phyloP scores from a whole-genome alignment of 1,140 invertebrate genomes.

The Aricia agestis region DNA sequence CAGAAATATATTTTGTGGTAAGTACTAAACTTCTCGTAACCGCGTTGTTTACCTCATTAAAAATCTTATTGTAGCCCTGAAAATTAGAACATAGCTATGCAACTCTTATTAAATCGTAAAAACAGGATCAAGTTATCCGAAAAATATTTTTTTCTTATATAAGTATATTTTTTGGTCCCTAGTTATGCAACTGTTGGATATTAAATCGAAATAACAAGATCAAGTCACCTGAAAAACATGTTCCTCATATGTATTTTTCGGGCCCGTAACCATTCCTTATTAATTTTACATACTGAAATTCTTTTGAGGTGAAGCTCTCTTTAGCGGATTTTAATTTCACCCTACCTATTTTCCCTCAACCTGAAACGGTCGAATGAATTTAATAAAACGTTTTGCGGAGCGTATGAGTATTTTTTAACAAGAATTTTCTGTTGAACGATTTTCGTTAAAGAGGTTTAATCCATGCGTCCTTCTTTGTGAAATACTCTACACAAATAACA shows the following conservation, averaged over 20 bases:
- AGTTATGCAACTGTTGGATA: too few species aligned
- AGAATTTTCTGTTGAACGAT: not conserved
- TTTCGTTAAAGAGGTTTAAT: not conserved
- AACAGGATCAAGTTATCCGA: too few species aligned
- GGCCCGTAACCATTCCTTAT: not conserved
- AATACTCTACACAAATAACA: not conserved
- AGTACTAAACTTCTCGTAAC: too few species aligned
- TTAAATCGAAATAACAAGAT: too few species aligned
- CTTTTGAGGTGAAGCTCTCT: not conserved
- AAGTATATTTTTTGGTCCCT: not conserved
- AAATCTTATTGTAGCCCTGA: too few species aligned
- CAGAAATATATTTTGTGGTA: too few species aligned
- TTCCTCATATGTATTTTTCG: not conserved
- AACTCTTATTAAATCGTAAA: too few species aligned
- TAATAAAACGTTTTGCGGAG: not conserved
- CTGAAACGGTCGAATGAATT: constrained; percentile 2
- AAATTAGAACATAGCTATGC: too few species aligned
- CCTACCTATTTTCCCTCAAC: not conserved
- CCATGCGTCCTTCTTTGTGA: not conserved
- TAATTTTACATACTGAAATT: not conserved
- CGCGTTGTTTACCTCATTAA: too few species aligned
- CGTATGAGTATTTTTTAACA: not conserved
- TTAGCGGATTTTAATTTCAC: not conserved
- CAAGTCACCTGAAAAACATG: too few species aligned
- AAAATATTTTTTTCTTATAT: not conserved